Evolutionary conservation across 2,888 invertebrate species (phyloP).

Genomic region (Folsomia candida): DNA sequence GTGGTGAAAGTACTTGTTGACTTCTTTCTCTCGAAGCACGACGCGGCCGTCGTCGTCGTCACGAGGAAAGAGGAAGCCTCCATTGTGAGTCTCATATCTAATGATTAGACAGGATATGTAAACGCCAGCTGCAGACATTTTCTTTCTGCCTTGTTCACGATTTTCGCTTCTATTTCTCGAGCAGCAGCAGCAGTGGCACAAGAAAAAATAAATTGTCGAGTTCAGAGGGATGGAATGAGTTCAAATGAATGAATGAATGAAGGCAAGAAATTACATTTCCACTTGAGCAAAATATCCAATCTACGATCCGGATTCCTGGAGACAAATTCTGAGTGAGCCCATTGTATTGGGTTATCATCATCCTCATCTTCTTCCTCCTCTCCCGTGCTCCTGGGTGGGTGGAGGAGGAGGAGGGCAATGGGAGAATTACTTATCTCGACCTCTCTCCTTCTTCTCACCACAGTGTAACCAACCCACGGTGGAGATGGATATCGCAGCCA

Average conservation of each 20-base stretch:
- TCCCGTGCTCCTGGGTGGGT: background rate
- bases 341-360: slow-evolving; percentile 16
- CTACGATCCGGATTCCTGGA: slow-evolving; percentile 16
- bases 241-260: slow-evolving; percentile 12
- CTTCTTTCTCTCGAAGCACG: background rate
- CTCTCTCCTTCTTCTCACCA: too few species aligned
- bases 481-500: too few species aligned
- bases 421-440: too few species aligned
- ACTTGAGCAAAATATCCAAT: slow-evolving; percentile 50
- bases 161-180: background rate
- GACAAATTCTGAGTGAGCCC: slow-evolving; percentile 23
- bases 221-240: slow-evolving; percentile 21
- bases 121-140: slow-evolving; percentile 48
- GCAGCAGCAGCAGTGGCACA: background rate
- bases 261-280: slow-evolving; percentile 48
- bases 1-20: slow-evolving; percentile 16
- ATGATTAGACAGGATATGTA: slow-evolving; percentile 42
- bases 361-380: background rate
- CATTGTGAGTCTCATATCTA: slow-evolving; percentile 37
- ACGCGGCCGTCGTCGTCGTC: too few species aligned
- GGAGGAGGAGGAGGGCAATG: too few species aligned
- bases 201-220: slow-evolving; percentile 11
- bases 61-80: background rate
- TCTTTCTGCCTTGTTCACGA: background rate
- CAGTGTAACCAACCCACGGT: too few species aligned